Conservation (phyloP, 2,888 invertebrate genomes). For the Acanthacorydalis orientalis region DNA sequence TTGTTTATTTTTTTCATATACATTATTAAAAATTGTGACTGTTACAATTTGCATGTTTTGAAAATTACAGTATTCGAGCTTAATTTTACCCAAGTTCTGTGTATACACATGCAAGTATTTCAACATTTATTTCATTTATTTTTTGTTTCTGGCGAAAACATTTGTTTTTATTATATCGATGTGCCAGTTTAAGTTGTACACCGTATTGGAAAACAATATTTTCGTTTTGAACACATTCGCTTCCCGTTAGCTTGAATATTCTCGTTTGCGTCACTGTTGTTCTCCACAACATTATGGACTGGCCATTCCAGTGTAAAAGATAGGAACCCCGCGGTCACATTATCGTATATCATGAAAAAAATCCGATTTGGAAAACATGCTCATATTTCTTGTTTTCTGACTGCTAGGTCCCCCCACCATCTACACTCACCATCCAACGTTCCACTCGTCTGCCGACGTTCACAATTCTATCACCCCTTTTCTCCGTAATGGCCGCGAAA, state of each 20-base stretch:
- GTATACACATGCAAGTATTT: no score
- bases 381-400: constrained; percentile 12
- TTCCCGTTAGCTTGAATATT: not conserved
- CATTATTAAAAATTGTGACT: no score
- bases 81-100: no score
- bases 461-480: constrained; percentile 1
- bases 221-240: not conserved
- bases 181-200: not conserved
- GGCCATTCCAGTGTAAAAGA: constrained; percentile 10
- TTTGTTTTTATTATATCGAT: no score
- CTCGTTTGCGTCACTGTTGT: not conserved
- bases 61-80: no score
- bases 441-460: not conserved
- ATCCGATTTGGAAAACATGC: constrained; percentile 15
- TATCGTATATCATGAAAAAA: constrained; percentile 15
- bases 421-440: not conserved
- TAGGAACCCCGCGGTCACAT: constrained; percentile 12
- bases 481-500: constrained; percentile 1
- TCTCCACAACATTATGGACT: constrained; percentile 11
- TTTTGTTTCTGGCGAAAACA: no score
- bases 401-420: not conserved
- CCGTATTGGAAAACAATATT: constrained; percentile 2
- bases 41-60: no score
- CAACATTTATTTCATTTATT: no score
- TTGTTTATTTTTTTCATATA: no score